Conservation (phyloP, 2,797 vertebrate genomes). For the Propithecus perrieri region DNA sequence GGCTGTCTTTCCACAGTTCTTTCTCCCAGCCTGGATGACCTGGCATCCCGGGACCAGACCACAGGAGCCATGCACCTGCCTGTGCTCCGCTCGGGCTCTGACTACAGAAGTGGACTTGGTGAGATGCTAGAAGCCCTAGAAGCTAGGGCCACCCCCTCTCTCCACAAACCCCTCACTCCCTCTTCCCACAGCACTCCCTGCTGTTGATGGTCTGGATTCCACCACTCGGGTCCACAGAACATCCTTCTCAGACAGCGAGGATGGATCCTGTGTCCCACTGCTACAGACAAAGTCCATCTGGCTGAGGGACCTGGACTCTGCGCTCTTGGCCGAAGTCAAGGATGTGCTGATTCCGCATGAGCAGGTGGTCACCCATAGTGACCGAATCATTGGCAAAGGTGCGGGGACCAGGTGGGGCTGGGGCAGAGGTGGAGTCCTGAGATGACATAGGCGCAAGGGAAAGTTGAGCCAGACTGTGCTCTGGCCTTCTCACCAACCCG, state of each 20-base stretch:
- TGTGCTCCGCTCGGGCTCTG: neutral
- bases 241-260: conserved; percentile 79
- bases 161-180: neutral
- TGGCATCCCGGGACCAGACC: neutral
- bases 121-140: conserved; percentile 26
- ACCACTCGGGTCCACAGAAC: conserved; percentile 67
- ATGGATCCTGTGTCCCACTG: conserved; percentile 87
- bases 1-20: neutral
- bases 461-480: neutral
- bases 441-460: neutral
- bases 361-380: conserved; percentile 90
- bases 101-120: conserved; percentile 79
- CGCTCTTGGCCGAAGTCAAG: conserved; percentile 95
- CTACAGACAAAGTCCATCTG: conserved; percentile 90
- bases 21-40: neutral
- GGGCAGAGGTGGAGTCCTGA: neutral
- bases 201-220: conserved; percentile 47
- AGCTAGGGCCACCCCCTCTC: fast-evolving
- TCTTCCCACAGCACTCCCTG: conserved; percentile 71
- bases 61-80: neutral
- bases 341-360: conserved; percentile 95
- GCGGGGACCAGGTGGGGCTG: neutral
- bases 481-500: neutral
- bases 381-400: conserved; percentile 97
- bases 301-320: conserved; percentile 89